phyloP scores from a whole-genome alignment of 2,888 invertebrate species.

The Cyaniris semiargus region DNA sequence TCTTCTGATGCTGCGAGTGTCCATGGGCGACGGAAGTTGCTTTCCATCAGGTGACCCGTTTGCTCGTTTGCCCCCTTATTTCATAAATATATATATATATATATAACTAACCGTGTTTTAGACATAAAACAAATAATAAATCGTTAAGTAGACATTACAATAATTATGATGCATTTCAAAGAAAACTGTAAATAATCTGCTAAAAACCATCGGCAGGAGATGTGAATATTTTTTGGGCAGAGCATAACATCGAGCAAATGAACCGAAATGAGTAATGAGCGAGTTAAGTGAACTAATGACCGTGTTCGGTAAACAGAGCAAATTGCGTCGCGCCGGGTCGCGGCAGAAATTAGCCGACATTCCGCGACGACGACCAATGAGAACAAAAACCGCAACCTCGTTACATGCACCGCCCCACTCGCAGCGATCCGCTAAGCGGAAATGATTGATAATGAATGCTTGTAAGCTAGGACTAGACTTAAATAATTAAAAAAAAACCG shows the following conservation, averaged over 20 bases:
- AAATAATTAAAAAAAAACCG: neutral
- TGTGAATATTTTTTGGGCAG: slow-evolving; percentile 1
- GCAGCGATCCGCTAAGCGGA: slow-evolving; percentile 41
- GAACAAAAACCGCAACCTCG: slow-evolving; percentile 55
- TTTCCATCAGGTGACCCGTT: no score
- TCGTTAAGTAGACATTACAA: neutral
- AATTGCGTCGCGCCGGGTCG: slow-evolving; percentile 34
- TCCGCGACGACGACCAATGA: slow-evolving; percentile 49
- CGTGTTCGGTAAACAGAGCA: slow-evolving; percentile 24
- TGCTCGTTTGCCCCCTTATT: no score
- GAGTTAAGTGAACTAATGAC: slow-evolving; percentile 17
- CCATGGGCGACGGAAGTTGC: no score
- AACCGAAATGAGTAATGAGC: slow-evolving; percentile 19
- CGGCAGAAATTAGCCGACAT: slow-evolving; percentile 59
- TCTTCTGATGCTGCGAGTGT: no score
- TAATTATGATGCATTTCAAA: neutral
- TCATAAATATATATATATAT: no score
- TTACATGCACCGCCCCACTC: slow-evolving; percentile 48
- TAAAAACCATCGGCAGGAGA: slow-evolving; percentile 10
- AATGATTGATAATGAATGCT: no score
- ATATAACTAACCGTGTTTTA: neutral
- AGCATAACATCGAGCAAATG: slow-evolving; percentile 20
- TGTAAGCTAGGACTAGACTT: neutral
- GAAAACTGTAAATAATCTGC: neutral
- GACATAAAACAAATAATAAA: neutral